Percentiles rank a stretch among this genome's conserved stretches.
Conservation (phyloP, 2,888 invertebrate genomes). For the Patella caerulea region DNA sequence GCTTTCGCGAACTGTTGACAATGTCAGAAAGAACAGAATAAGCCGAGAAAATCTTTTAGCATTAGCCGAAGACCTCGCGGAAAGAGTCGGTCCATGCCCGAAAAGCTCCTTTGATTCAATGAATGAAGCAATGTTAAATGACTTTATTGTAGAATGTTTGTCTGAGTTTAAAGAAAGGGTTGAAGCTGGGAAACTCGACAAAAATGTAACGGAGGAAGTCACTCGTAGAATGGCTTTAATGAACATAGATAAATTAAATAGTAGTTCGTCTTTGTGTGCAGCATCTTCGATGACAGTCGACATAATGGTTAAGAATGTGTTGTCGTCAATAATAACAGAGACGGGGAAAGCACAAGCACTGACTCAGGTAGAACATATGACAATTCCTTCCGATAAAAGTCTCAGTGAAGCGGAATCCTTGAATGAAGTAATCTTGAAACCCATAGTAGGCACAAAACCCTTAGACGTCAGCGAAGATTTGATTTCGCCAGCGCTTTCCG, state of each 20-base stretch:
- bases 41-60: neutral
- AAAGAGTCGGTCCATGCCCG: neutral
- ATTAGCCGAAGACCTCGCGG: neutral
- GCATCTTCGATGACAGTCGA: neutral
- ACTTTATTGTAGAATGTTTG: too few relatives aligned
- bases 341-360: too few relatives aligned
- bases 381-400: too few relatives aligned
- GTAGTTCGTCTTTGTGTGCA: neutral
- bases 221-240: too few relatives aligned
- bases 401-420: too few relatives aligned
- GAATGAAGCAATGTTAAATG: too few relatives aligned
- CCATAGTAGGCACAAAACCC: neutral
- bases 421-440: neutral
- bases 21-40: too few relatives aligned
- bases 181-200: too few relatives aligned
- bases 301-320: neutral
- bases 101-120: neutral
- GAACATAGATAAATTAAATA: neutral
- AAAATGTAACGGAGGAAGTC: too few relatives aligned
- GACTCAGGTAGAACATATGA: too few relatives aligned
- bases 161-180: too few relatives aligned
- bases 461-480: neutral
- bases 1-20: too few relatives aligned
- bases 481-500: neutral
- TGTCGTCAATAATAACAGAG: neutral